These are phyloP conservation scores for Drosophila oshimai DNA, from an alignment of 1,140 invertebrate species.

Conservation along the genomic window DNA sequence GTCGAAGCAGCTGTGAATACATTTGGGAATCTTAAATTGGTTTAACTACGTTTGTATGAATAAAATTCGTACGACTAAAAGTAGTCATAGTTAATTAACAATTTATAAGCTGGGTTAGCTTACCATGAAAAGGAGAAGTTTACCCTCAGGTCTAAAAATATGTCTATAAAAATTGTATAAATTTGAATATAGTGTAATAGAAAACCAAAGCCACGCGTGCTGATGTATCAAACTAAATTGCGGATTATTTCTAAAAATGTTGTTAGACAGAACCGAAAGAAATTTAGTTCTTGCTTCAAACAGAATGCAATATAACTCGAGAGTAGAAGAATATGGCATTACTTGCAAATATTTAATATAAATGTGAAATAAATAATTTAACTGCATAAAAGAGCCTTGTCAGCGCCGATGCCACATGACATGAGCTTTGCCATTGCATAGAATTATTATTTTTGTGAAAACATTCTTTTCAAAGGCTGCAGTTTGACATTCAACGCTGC, in stretches of 20 bases:
- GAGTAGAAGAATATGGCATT: not conserved
- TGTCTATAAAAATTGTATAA: too few relatives aligned
- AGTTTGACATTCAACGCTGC: not conserved
- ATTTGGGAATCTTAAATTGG: not conserved
- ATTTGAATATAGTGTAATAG: too few relatives aligned
- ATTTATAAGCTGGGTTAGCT: too few relatives aligned
- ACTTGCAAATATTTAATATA: not conserved
- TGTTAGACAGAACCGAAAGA: not conserved
- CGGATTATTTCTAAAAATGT: not conserved
- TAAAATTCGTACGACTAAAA: too few relatives aligned
- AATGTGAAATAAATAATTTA: conserved; percentile 10
- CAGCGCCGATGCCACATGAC: not conserved
- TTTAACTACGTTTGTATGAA: too few relatives aligned
- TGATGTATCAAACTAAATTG: too few relatives aligned
- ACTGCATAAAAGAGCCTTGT: not conserved
- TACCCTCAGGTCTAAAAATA: too few relatives aligned
- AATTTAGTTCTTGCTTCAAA: not conserved
- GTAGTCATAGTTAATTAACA: too few relatives aligned
- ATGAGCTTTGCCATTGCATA: not conserved
- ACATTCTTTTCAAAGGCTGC: not conserved
- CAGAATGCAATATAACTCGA: not conserved
- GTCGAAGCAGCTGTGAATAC: not conserved
- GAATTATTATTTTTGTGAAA: not conserved
- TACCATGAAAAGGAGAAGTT: too few relatives aligned
- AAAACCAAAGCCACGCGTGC: too few relatives aligned